phyloP scores from a whole-genome alignment of 92 coral and sea anemone species.

The Phenganax marumi region DNA sequence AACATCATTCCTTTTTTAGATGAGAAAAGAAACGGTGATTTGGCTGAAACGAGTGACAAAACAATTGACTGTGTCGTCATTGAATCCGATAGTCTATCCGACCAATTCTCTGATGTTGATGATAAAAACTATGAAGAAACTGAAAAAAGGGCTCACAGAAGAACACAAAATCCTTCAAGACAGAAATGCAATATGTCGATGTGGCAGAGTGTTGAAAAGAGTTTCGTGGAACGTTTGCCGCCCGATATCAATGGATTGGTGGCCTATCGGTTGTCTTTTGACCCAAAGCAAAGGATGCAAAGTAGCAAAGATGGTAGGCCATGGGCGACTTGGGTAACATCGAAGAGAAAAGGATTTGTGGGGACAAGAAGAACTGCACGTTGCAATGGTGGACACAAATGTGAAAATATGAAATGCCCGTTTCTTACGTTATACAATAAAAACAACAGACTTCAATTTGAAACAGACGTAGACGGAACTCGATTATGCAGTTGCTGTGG shows the following conservation, averaged over 20 bases:
- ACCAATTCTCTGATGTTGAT: not conserved
- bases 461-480: not conserved
- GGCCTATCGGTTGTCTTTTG: slow-evolving; percentile 11
- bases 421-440: slow-evolving; percentile 47
- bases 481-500: slow-evolving; percentile 13
- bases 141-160: not conserved
- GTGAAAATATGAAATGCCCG: slow-evolving; percentile 53
- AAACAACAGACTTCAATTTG: slow-evolving; percentile 9
- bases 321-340: slow-evolving; percentile 25
- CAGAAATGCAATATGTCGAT: not conserved
- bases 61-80: not conserved
- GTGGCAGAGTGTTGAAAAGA: slow-evolving; percentile 7
- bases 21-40: not conserved
- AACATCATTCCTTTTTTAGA: not conserved
- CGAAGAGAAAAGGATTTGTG: slow-evolving; percentile 36
- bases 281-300: slow-evolving; percentile 20
- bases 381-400: slow-evolving; percentile 53
- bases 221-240: slow-evolving; percentile 2
- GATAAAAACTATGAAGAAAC: not conserved
- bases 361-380: slow-evolving; percentile 52
- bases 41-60: not conserved
- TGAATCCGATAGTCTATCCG: not conserved
- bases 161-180: not conserved
- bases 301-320: slow-evolving; percentile 31
- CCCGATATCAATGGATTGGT: slow-evolving; percentile 21